Percentiles rank a stretch among this genome's conserved stretches.
phyloP scores from a whole-genome alignment of 2,797 vertebrate species.

The Anguilla anguilla region DNA sequence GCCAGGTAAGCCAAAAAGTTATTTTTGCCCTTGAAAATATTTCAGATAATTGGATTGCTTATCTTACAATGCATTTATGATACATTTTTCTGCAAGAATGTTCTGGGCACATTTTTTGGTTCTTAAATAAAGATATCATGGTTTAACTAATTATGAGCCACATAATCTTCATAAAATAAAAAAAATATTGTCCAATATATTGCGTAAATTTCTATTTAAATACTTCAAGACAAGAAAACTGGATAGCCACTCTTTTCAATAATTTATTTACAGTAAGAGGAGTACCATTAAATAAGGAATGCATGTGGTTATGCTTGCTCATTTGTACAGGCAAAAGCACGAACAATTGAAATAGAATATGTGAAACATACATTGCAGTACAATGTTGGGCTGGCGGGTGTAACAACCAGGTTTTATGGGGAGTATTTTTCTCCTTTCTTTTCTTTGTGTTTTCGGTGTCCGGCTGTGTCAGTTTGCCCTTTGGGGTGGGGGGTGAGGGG shows the following conservation, averaged over 20 bases:
- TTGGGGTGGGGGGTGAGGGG: conserved; percentile 61
- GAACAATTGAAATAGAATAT: neutral
- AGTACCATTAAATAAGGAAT: neutral
- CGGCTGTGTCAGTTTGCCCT: conserved; percentile 70
- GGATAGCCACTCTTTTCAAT: neutral
- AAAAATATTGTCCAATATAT: too few species aligned
- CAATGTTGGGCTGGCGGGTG: neutral
- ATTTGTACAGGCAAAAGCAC: neutral
- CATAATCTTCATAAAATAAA: neutral
- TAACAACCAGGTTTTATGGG: neutral
- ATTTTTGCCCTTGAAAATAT: too few species aligned
- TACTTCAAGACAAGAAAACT: neutral
- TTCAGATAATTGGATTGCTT: too few species aligned
- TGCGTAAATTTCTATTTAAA: neutral
- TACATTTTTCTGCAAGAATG: too few species aligned
- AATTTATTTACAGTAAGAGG: neutral
- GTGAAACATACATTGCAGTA: neutral
- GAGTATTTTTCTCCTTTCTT: conserved; percentile 10
- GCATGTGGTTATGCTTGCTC: neutral
- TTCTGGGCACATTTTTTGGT: too few species aligned
- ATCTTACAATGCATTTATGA: too few species aligned
- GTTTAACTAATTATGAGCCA: neutral
- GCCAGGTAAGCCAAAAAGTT: too few species aligned
- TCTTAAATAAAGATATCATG: too few species aligned
- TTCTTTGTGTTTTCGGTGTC: conserved; percentile 44